phyloP scores from a whole-genome alignment of 2,797 vertebrate species.

The Miichthys miiuy region DNA sequence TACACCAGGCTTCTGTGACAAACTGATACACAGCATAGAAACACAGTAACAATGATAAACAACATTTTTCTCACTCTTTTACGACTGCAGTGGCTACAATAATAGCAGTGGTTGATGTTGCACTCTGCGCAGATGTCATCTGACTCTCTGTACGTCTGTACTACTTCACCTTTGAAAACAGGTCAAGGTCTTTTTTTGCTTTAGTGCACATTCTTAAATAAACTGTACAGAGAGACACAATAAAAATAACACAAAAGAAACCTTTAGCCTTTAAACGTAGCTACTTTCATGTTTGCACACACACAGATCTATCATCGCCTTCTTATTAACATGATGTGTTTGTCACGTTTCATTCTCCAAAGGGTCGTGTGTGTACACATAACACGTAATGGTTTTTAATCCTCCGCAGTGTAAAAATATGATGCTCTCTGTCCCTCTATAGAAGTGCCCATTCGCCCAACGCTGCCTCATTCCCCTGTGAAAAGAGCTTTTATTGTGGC shows the following conservation, averaged over 20 bases:
- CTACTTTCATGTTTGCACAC: neutral
- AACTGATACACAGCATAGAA: neutral
- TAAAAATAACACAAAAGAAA: neutral
- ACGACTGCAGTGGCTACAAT: neutral
- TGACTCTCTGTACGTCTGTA: slow-evolving; percentile 1
- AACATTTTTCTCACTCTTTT: slow-evolving; percentile 31
- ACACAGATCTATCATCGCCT: neutral
- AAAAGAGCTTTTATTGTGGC: slow-evolving; percentile 66
- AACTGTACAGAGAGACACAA: slow-evolving; percentile 1
- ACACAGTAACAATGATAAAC: neutral
- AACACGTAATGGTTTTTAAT: slow-evolving; percentile 16
- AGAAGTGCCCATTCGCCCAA: slow-evolving; percentile 40
- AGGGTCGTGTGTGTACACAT: neutral
- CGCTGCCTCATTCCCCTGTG: slow-evolving; percentile 22
- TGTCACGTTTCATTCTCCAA: neutral
- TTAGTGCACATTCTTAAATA: slow-evolving; percentile 21
- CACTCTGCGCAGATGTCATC: slow-evolving; percentile 27
- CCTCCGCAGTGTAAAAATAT: slow-evolving; percentile 6
- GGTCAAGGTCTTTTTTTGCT: slow-evolving; percentile 31
- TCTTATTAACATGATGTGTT: neutral
- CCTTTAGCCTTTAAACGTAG: neutral
- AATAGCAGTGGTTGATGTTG: slow-evolving; percentile 27
- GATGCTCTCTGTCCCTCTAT: slow-evolving; percentile 6
- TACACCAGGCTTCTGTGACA: neutral
- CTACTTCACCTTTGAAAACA: slow-evolving; percentile 34